Evolutionary conservation across 2,113 vertebrate genomes (phyloP), one percentile per base, ranked within the genome.

Genomic region (Gobius niger): DNA sequence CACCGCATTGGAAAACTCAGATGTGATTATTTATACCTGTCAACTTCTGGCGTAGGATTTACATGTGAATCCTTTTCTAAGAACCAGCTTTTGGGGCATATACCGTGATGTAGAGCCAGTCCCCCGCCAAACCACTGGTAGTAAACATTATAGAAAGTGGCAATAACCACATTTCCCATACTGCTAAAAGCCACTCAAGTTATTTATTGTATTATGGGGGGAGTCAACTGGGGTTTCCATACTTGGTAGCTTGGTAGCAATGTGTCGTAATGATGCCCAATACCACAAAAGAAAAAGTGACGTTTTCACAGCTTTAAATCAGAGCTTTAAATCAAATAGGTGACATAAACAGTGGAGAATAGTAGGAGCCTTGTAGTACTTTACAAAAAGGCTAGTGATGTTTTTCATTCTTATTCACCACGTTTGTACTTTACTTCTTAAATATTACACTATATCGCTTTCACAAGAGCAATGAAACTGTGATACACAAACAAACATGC

Each of bases 1-100:
- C 80, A 52, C 50, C 41, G 14, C 72, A n/a, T 79, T 64, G 78
- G 80, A 77, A 66, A 76, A 68, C 18, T 65, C 19, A 41, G 53
- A 76, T 82, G 52, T 67, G 66, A 87, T 85, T 77, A 87, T 86
- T 80, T 83, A 81, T 72, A 81, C 70, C 68, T 85, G 81, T 77
- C 83, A 83, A 63, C 19, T 76, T 71, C 67, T 72, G 67, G 68
- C 83, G 44, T 0, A 13, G 70, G 54, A 81, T 64, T 77, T 66
- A 72, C 9, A 15, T 62, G 72, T 83, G 72, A 82, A 78, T 80
- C 62, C 76, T 88, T 74, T 75, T 88, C 77, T 79, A 80, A 84
- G 81, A 85, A 87, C 67, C 1, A 7, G 63, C 65, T 66, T 72
- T 62, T 56, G 63, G 63, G 57, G 67, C 66, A 40, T 73, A 40